These are phyloP conservation scores for Drosophila rhopaloa DNA, from an alignment of 1,140 invertebrate species.

Conservation along the genomic window DNA sequence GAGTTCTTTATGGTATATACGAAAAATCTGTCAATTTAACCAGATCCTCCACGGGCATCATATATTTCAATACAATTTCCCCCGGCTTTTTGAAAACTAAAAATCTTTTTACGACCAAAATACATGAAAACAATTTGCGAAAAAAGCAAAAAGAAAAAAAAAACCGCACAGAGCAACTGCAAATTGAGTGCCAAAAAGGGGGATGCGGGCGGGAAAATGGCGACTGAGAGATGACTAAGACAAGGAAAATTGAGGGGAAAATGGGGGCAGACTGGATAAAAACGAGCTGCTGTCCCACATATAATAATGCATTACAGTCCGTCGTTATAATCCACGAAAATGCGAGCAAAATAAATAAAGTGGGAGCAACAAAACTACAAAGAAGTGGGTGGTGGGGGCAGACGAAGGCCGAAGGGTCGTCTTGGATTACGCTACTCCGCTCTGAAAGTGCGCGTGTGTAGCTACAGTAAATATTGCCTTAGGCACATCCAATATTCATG, in stretches of 20 bases:
- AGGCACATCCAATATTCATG: slow-evolving; percentile 38
- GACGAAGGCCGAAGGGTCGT: slow-evolving; percentile 21
- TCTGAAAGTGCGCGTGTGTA: slow-evolving; percentile 20
- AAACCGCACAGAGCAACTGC: slow-evolving; percentile 14
- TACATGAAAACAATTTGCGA: slow-evolving; percentile 4
- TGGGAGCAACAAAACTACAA: slow-evolving; percentile 12
- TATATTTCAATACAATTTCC: neutral
- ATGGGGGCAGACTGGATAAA: slow-evolving; percentile 12
- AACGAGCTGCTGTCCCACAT: slow-evolving; percentile 36
- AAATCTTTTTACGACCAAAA: slow-evolving; percentile 13
- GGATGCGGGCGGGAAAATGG: neutral
- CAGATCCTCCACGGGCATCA: neutral
- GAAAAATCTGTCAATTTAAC: neutral
- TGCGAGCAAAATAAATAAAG: slow-evolving; percentile 48
- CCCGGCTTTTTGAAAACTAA: neutral
- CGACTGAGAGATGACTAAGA: slow-evolving; percentile 33
- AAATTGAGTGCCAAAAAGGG: slow-evolving; percentile 22
- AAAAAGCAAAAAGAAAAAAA: neutral
- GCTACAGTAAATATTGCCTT: slow-evolving; percentile 31
- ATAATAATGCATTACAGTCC: slow-evolving; percentile 38
- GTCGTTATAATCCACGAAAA: slow-evolving; percentile 49
- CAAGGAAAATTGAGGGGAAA: slow-evolving; percentile 1
- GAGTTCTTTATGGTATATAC: neutral
- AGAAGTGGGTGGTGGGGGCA: slow-evolving; percentile 1
- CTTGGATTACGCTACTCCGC: neutral